phyloP scores from a whole-genome alignment of 2,797 vertebrate species.

The Microhierax caerulescens region DNA sequence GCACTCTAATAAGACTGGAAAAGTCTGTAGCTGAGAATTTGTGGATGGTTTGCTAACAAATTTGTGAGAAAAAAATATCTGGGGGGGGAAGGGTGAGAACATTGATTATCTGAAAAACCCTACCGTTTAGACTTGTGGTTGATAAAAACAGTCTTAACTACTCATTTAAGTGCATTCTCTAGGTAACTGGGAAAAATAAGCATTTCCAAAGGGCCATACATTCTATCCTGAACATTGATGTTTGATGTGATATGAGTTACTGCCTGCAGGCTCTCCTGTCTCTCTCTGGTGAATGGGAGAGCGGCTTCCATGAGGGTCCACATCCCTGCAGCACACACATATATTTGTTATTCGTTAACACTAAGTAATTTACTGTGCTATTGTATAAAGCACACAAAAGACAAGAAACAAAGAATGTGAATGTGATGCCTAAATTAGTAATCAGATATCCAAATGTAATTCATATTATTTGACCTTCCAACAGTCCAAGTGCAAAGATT shows the following conservation, averaged over 20 bases:
- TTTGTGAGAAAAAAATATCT: background rate
- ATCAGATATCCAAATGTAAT: background rate
- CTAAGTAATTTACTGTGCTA: background rate
- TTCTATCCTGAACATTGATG: background rate
- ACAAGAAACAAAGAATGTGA: background rate
- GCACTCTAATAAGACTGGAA: background rate
- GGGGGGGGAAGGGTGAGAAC: background rate
- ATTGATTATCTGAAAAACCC: background rate
- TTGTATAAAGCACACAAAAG: background rate
- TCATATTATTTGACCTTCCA: background rate
- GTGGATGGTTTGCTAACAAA: background rate
- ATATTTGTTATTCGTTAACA: background rate
- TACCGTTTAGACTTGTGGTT: background rate
- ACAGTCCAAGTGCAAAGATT: background rate
- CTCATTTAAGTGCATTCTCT: background rate
- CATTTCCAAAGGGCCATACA: background rate
- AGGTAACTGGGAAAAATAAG: background rate
- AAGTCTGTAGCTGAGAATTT: background rate
- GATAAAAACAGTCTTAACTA: background rate
- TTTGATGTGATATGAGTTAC: background rate
- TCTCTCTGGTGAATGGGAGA: background rate
- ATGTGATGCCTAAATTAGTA: background rate
- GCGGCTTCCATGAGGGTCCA: background rate
- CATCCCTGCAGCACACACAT: background rate
- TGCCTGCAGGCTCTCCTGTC: background rate